Evolutionary conservation across 2,113 vertebrate species (phyloP).

Genomic region (Holacanthus passer): DNA sequence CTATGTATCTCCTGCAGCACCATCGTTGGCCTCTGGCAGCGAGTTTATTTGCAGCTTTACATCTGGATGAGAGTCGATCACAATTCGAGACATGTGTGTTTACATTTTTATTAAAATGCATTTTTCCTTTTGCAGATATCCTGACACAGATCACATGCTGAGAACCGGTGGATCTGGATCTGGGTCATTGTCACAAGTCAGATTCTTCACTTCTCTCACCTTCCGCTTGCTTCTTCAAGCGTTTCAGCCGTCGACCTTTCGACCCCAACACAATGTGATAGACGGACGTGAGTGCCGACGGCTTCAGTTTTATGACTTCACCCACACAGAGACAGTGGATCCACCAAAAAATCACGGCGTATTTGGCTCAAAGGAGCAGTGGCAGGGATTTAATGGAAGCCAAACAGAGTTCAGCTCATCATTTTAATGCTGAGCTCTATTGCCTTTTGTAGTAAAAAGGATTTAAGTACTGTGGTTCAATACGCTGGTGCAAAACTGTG

Average conservation of each 20-base stretch:
- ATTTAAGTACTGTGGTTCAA: conserved; percentile 51
- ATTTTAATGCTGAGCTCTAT: conserved; percentile 49
- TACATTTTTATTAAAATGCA: not conserved
- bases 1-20: no score
- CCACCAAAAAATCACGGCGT: not conserved
- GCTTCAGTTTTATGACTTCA: not conserved
- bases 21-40: no score
- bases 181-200: no score
- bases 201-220: no score
- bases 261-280: not conserved
- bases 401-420: conserved; percentile 50
- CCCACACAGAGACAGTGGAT: not conserved
- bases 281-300: not conserved
- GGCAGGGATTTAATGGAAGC: conserved; percentile 48
- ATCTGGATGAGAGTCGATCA: not conserved
- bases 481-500: conserved; percentile 60
- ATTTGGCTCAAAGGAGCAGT: conserved; percentile 18
- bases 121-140: not conserved
- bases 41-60: not conserved
- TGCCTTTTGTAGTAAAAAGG: conserved; percentile 47
- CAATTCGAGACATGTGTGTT: not conserved
- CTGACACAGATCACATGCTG: not conserved
- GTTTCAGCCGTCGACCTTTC: conserved; percentile 4
- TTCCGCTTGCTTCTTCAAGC: not conserved
- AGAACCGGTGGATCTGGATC: not conserved